A percentile compares a stretch with the other conserved stretches of the same genome.
Evolutionary conservation across 2,113 vertebrate genomes (phyloP).

Genomic region (Perognathus longimembris): DNA sequence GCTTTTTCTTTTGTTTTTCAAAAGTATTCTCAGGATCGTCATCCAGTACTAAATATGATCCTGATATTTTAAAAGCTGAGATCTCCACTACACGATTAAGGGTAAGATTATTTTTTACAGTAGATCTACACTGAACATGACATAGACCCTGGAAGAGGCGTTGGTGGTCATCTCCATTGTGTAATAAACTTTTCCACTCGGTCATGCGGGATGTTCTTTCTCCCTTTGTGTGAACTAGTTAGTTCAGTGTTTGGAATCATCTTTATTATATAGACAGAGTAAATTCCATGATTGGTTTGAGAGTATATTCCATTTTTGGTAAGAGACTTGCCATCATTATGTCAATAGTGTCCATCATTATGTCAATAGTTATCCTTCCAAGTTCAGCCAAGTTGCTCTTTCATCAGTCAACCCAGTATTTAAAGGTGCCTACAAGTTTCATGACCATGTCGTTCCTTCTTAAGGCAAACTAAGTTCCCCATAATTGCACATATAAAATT

Average conservation of each 20-base stretch:
- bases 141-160: accelerated
- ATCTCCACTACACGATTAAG: conserved; percentile 92
- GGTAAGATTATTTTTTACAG: conserved; percentile 84
- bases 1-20: conserved; percentile 41
- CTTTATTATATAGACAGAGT: neutral
- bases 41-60: conserved; percentile 93
- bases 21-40: conserved; percentile 93
- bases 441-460: neutral
- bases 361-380: neutral
- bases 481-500: neutral
- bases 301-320: neutral
- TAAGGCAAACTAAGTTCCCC: neutral
- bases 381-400: neutral
- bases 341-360: neutral
- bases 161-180: accelerated
- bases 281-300: neutral
- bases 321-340: neutral
- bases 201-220: accelerated
- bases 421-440: neutral
- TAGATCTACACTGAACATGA: neutral
- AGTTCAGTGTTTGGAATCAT: neutral
- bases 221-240: neutral
- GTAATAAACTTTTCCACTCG: too few relatives aligned
- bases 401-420: neutral
- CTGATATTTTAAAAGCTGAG: conserved; percentile 93